A percentile compares a stretch with the other conserved stretches of the same genome.
These are phyloP conservation scores for Clarias batrachus DNA, from an alignment of 2,113 vertebrate genomes.

Conservation along the genomic window DNA sequence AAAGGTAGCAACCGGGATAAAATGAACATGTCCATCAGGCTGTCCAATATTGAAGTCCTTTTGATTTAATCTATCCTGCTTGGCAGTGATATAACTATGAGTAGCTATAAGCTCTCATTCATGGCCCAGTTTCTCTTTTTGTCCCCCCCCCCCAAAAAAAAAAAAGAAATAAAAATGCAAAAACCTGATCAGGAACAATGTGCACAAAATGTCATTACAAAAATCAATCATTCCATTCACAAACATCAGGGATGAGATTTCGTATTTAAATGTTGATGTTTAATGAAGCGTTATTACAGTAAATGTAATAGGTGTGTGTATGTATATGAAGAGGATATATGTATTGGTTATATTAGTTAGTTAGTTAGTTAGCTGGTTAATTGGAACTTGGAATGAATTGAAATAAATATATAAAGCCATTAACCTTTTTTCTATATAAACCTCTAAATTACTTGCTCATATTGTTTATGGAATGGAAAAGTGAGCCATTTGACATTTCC, in stretches of 20 bases:
- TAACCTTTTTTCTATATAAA: neutral
- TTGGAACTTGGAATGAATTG: no score
- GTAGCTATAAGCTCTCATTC: no score
- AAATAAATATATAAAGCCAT: neutral
- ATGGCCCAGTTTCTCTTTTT: no score
- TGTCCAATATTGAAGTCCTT: constrained; percentile 67
- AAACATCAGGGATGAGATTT: constrained; percentile 71
- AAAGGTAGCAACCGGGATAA: constrained; percentile 62
- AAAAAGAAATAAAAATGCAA: constrained; percentile 8
- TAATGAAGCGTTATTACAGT: constrained; percentile 66
- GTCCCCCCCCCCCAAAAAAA: neutral
- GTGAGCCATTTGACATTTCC: constrained; percentile 6
- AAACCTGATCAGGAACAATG: constrained; percentile 55
- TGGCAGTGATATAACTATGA: constrained; percentile 55
- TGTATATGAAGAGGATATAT: neutral
- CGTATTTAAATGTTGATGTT: constrained; percentile 67
- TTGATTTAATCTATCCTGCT: constrained; percentile 66
- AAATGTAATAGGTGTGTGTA: constrained; percentile 60
- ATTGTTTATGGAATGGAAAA: neutral
- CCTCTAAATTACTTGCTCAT: constrained; percentile 35
- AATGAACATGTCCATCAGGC: constrained; percentile 72
- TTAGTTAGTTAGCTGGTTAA: no score
- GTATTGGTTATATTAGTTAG: no score
- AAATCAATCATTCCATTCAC: constrained; percentile 72
- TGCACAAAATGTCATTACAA: constrained; percentile 74